Percentiles rank a stretch among this genome's conserved stretches.
Conservation (phyloP, 1,140 invertebrate genomes). For the Brachionus paranguensis region DNA sequence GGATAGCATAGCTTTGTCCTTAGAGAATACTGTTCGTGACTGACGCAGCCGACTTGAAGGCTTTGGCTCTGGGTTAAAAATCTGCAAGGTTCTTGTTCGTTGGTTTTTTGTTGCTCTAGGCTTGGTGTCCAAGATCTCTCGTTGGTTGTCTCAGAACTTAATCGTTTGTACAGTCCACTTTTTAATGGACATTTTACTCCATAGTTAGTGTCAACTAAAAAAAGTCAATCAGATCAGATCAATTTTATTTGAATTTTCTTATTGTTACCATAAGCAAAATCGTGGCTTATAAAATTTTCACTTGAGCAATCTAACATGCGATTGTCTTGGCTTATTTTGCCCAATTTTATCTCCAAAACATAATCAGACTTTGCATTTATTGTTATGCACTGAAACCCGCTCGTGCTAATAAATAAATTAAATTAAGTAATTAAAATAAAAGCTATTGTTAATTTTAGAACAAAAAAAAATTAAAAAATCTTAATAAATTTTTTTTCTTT, state of each 20-base stretch:
- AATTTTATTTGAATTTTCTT: not conserved
- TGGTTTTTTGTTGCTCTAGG: not conserved
- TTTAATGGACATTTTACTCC: conserved; percentile 29
- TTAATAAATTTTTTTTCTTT: too few relatives aligned
- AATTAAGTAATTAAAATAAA: not conserved
- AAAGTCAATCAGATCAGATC: not conserved
- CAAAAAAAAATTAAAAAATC: too few relatives aligned
- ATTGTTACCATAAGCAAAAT: not conserved
- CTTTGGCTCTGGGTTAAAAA: conserved; percentile 28
- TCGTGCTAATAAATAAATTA: not conserved
- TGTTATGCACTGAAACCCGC: conserved; percentile 24
- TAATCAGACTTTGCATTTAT: conserved; percentile 26
- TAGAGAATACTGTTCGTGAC: conserved; percentile 17
- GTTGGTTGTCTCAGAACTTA: not conserved
- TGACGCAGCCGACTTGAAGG: conserved; percentile 19
- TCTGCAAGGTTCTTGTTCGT: not conserved
- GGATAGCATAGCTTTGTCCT: conserved; percentile 31
- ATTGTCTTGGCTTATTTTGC: not conserved
- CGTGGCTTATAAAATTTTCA: not conserved
- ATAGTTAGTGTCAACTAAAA: conserved; percentile 33
- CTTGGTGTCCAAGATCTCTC: not conserved
- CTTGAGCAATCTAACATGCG: not conserved
- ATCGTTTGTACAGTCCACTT: conserved; percentile 8
- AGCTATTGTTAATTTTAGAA: not conserved
- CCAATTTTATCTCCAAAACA: conserved; percentile 29